A percentile compares a stretch with the other conserved stretches of the same genome.
Evolutionary conservation across 2,888 invertebrate genomes (phyloP).

Genomic region (Megastigmus dorsalis): DNA sequence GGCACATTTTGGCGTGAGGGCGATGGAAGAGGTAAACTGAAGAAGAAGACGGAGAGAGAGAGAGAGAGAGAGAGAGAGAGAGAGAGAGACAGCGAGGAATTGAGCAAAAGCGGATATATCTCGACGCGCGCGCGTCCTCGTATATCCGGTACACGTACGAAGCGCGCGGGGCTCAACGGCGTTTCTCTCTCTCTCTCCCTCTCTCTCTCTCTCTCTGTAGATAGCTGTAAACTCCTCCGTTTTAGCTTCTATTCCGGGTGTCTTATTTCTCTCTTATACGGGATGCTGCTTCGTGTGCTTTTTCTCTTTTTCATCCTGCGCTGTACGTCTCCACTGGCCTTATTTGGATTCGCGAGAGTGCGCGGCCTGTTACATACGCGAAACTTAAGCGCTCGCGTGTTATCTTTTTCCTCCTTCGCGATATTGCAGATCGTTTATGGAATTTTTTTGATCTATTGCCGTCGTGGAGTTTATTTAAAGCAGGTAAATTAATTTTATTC

Average conservation of each 20-base stretch:
- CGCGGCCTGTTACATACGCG: too few relatives aligned
- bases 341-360: conserved; percentile 2
- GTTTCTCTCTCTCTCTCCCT: not conserved
- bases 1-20: conserved; percentile 64
- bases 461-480: not conserved
- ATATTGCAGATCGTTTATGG: too few relatives aligned
- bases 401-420: too few relatives aligned
- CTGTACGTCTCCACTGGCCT: too few relatives aligned
- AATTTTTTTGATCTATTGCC: too few relatives aligned
- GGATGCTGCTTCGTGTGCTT: not conserved
- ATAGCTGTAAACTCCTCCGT: conserved; percentile 62
- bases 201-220: conserved; percentile 38
- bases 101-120: conserved; percentile 55
- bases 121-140: conserved; percentile 32
- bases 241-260: conserved; percentile 37
- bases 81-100: conserved; percentile 57
- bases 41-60: conserved; percentile 30
- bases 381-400: not conserved
- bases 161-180: not conserved
- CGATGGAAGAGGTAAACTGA: conserved; percentile 53
- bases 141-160: conserved; percentile 67
- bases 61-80: conserved; percentile 33
- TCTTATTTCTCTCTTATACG: conserved; percentile 28
- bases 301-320: too few relatives aligned
- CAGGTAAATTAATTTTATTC: too few relatives aligned